These are phyloP conservation scores for Mesoligia furuncula DNA, from an alignment of 2,888 invertebrate genomes.

Conservation along the genomic window DNA sequence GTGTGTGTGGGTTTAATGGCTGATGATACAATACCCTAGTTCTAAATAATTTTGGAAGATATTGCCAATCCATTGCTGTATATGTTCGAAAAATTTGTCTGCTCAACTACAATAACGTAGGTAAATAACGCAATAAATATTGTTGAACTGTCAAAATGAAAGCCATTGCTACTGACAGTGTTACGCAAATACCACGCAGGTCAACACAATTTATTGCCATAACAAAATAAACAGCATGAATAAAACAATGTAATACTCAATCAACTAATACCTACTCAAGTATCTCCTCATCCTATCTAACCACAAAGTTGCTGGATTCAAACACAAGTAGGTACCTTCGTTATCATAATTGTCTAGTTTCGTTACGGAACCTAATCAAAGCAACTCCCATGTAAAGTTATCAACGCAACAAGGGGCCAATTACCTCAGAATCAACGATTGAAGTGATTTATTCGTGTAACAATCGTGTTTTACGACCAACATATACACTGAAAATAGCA, in stretches of 20 bases:
- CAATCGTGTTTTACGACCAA: conserved; percentile 40
- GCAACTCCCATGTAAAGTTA: conserved; percentile 40
- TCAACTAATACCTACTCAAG: conserved; percentile 2
- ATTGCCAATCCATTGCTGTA: background rate
- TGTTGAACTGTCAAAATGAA: background rate
- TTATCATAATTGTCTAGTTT: conserved; percentile 29
- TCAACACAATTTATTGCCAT: background rate
- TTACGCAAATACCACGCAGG: background rate
- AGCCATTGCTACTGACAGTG: background rate
- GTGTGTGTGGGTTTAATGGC: background rate
- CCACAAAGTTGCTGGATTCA: conserved; percentile 12
- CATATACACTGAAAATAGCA: conserved; percentile 37
- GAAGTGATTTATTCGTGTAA: conserved; percentile 34
- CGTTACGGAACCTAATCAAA: conserved; percentile 23
- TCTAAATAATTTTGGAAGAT: background rate
- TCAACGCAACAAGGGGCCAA: conserved; percentile 45
- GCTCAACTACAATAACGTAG: background rate
- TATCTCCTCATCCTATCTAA: background rate
- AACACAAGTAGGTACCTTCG: conserved; percentile 12
- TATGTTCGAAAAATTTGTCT: background rate
- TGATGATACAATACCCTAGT: background rate
- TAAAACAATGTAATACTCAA: conserved; percentile 15
- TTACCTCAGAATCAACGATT: conserved; percentile 39
- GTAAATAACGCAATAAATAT: background rate
- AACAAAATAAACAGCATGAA: conserved; percentile 12